A percentile compares a stretch with the other conserved stretches of the same genome.
These are phyloP conservation scores for Amiota minor DNA, from an alignment of 2,888 invertebrate species.

Conservation along the genomic window DNA sequence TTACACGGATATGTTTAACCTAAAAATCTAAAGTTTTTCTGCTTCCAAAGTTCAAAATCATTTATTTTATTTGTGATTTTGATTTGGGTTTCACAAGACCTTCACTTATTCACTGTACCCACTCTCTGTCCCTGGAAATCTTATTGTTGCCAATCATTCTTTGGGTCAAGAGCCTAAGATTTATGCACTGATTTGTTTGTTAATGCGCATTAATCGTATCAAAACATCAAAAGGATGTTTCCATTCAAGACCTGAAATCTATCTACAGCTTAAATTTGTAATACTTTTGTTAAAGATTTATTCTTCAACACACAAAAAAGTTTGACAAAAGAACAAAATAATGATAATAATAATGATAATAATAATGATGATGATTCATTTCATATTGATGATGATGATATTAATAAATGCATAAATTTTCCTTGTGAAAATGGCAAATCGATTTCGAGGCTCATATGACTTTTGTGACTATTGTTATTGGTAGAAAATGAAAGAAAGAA, in stretches of 20 bases:
- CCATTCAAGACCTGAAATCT: no score
- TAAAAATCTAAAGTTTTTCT: not conserved
- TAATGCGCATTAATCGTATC: constrained; percentile 23
- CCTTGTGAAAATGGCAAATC: constrained; percentile 61
- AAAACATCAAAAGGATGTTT: not conserved
- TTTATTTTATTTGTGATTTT: constrained; percentile 49
- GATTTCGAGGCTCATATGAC: constrained; percentile 43
- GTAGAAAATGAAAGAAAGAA: constrained; percentile 15
- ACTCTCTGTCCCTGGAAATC: no score
- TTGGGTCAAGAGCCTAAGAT: constrained; percentile 38
- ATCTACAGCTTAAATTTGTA: no score
- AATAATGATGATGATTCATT: not conserved
- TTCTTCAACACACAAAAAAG: no score
- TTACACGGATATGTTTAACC: constrained; percentile 44
- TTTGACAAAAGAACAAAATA: not conserved
- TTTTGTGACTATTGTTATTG: constrained; percentile 58
- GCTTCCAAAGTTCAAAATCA: constrained; percentile 42
- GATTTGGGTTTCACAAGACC: constrained; percentile 45
- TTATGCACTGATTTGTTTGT: constrained; percentile 52
- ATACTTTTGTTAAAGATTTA: no score
- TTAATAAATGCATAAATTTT: constrained; percentile 64
- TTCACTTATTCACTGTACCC: not conserved
- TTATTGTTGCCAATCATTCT: no score
- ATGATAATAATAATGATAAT: not conserved
- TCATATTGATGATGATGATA: constrained; percentile 39